Percentiles rank a stretch among this genome's conserved stretches.
Conservation (phyloP, 2,888 invertebrate genomes). For the Ethmia dodecea region DNA sequence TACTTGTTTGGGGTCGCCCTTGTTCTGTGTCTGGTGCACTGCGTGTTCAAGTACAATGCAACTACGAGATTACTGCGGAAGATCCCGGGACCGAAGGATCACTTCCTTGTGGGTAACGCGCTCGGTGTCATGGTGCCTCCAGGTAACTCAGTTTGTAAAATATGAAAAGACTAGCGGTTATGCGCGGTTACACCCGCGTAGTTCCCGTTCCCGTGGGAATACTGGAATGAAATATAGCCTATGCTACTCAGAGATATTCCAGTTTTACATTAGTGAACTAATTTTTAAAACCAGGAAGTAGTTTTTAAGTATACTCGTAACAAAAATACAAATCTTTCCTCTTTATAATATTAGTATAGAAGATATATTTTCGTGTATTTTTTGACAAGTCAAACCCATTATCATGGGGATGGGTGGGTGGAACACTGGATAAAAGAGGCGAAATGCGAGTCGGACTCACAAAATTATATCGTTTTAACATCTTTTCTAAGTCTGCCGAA, state of each 20-base stretch:
- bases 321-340: no score
- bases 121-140: conserved; percentile 23
- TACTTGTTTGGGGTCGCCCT: conserved; percentile 1
- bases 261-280: background rate
- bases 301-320: no score
- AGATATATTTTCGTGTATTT: no score
- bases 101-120: conserved; percentile 18
- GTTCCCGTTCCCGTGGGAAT: no score
- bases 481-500: background rate
- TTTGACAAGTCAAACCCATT: no score
- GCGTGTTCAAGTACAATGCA: conserved; percentile 1
- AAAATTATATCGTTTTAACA: background rate
- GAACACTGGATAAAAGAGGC: no score
- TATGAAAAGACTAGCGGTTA: background rate
- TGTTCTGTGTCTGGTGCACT: conserved; percentile 2
- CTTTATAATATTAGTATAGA: no score
- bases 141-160: conserved; percentile 23
- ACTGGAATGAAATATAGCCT: background rate
- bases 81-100: conserved; percentile 2
- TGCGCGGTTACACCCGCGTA: no score
- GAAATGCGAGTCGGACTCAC: background rate
- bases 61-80: background rate
- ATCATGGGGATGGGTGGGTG: no score
- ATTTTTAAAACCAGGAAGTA: background rate
- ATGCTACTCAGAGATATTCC: background rate